Conservation (phyloP, 2,797 vertebrate species). For the Mormyrops attenuatus region DNA sequence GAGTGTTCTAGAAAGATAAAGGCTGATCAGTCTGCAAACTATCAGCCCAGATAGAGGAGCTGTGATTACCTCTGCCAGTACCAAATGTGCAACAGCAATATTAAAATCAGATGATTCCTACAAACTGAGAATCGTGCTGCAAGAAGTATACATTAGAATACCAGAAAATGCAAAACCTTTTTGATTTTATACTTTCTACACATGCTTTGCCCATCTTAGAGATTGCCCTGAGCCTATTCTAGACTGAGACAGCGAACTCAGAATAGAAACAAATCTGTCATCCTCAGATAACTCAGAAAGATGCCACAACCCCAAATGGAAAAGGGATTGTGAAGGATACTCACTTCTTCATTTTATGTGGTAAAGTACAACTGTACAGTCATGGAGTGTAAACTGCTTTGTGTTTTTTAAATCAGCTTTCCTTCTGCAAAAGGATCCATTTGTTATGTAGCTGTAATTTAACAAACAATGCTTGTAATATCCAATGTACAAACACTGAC, state of each 20-base stretch:
- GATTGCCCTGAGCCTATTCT: neutral
- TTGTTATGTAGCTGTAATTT: neutral
- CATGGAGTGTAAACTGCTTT: neutral
- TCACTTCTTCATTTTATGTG: neutral
- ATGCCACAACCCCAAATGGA: neutral
- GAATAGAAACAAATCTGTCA: neutral
- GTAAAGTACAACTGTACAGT: neutral
- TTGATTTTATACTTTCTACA: neutral
- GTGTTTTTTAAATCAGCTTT: neutral
- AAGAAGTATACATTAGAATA: neutral
- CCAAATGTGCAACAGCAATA: neutral
- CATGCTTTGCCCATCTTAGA: neutral
- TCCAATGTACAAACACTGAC: neutral
- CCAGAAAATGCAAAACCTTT: neutral
- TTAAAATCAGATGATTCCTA: constrained; percentile 2
- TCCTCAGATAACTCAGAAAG: neutral
- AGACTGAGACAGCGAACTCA: neutral
- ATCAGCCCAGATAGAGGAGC: neutral
- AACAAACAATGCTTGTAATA: neutral
- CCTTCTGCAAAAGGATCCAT: neutral
- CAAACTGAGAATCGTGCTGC: neutral
- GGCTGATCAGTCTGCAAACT: constrained; percentile 9
- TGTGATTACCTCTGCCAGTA: constrained; percentile 14
- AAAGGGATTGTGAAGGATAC: neutral
- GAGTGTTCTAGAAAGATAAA: neutral